Conservation (phyloP, 2,888 invertebrate genomes). For the Eilema caniola region DNA sequence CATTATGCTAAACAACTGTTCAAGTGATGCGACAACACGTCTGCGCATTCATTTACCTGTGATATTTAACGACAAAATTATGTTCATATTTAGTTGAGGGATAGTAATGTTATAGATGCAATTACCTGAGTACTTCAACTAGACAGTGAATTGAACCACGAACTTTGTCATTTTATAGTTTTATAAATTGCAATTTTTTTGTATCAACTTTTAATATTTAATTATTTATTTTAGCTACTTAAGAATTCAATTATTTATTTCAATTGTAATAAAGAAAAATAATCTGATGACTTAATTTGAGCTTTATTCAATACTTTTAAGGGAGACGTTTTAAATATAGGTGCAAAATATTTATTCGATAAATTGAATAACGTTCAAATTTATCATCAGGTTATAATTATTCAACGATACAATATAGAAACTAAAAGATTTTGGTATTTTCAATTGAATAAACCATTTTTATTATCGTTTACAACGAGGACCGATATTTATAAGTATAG, state of each 20-base stretch:
- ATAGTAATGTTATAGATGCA: constrained; percentile 62
- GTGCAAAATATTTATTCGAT: constrained; percentile 79
- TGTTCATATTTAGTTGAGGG: constrained; percentile 66
- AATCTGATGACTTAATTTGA: constrained; percentile 61
- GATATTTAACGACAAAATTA: constrained; percentile 76
- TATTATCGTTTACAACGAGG: background rate
- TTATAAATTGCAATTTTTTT: constrained; percentile 66
- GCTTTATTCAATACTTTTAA: constrained; percentile 67
- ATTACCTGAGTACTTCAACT: constrained; percentile 46
- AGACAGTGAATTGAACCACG: constrained; percentile 56
- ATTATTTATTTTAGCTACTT: constrained; percentile 66
- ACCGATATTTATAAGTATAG: too few species aligned
- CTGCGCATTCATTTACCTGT: constrained; percentile 80
- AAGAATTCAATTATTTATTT: constrained; percentile 73
- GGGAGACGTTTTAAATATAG: constrained; percentile 84
- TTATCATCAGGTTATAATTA: constrained; percentile 51
- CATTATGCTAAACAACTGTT: constrained; percentile 94
- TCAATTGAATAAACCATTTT: constrained; percentile 6
- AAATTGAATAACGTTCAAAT: constrained; percentile 75
- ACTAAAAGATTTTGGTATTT: constrained; percentile 36
- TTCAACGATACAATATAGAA: constrained; percentile 55
- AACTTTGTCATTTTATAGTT: constrained; percentile 65
- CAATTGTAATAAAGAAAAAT: constrained; percentile 54
- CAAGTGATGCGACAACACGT: constrained; percentile 85
- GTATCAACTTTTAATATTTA: constrained; percentile 56